Conservation (phyloP, 2,888 invertebrate genomes). For the Acronicta psi region DNA sequence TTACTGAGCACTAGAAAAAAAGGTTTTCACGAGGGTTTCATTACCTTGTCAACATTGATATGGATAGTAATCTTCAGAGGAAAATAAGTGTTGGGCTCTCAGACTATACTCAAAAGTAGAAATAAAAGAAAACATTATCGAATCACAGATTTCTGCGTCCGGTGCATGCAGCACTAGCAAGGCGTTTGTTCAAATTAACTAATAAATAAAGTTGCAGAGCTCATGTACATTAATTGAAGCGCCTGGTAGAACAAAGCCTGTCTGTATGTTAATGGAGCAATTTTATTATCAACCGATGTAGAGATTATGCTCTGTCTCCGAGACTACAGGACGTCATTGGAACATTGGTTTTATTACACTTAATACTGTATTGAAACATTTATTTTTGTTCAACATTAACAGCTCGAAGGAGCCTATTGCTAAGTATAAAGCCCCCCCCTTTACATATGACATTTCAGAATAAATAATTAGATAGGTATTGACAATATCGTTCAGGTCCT, state of each 20-base stretch:
- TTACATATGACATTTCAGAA: no score
- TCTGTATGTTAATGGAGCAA: slow-evolving; percentile 70
- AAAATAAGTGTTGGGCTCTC: no score
- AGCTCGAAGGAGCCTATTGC: no score
- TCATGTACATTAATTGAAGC: slow-evolving; percentile 43
- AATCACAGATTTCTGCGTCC: background rate
- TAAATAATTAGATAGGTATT: no score
- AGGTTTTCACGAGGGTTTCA: no score
- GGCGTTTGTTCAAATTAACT: slow-evolving; percentile 9
- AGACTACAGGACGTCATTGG: slow-evolving; percentile 57
- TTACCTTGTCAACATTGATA: no score
- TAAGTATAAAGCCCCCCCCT: no score
- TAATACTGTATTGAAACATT: background rate
- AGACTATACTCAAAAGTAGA: no score
- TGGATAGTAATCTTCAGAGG: no score
- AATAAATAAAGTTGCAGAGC: slow-evolving; percentile 31
- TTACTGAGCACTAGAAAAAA: no score
- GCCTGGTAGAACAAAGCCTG: slow-evolving; percentile 47
- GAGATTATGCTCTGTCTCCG: slow-evolving; percentile 63
- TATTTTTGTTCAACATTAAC: background rate
- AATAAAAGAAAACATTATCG: slow-evolving; percentile 1
- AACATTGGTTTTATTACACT: slow-evolving; percentile 62
- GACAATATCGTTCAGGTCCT: no score
- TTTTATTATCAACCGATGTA: slow-evolving; percentile 72
- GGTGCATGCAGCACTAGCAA: background rate